Evolutionary conservation across 1,140 invertebrate genomes (phyloP).

Genomic region (Euura lappo): DNA sequence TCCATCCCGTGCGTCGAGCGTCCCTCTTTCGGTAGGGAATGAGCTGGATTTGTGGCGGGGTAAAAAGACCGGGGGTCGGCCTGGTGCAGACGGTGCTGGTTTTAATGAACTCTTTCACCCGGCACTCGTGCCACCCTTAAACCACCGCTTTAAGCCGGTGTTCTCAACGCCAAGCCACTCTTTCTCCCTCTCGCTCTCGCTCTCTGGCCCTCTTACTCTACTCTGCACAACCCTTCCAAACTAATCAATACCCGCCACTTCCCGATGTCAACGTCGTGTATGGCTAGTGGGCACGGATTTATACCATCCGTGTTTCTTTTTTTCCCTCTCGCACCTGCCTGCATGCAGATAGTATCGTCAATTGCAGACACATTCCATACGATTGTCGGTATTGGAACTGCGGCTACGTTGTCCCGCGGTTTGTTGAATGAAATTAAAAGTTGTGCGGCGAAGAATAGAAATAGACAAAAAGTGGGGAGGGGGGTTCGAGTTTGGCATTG

Average conservation of each 20-base stretch:
- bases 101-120: constrained; percentile 53
- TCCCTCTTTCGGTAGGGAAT: no score
- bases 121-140: constrained; percentile 50
- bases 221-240: not conserved
- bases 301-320: not conserved
- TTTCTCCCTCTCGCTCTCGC: not conserved
- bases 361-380: no score
- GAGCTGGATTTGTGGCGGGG: not conserved
- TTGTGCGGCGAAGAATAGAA: not conserved
- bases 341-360: no score
- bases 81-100: constrained; percentile 44
- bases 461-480: not conserved
- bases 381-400: no score
- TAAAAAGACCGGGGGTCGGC: constrained; percentile 17
- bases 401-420: no score
- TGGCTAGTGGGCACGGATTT: not conserved
- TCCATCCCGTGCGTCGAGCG: no score
- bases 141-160: constrained; percentile 43
- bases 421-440: no score
- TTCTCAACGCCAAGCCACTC: constrained; percentile 32
- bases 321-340: no score
- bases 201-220: no score
- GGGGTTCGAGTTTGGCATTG: not conserved
- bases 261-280: not conserved
- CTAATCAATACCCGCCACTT: constrained; percentile 2